phyloP scores from a whole-genome alignment of 2,797 vertebrate genomes.

The Peromyscus melanophrys region DNA sequence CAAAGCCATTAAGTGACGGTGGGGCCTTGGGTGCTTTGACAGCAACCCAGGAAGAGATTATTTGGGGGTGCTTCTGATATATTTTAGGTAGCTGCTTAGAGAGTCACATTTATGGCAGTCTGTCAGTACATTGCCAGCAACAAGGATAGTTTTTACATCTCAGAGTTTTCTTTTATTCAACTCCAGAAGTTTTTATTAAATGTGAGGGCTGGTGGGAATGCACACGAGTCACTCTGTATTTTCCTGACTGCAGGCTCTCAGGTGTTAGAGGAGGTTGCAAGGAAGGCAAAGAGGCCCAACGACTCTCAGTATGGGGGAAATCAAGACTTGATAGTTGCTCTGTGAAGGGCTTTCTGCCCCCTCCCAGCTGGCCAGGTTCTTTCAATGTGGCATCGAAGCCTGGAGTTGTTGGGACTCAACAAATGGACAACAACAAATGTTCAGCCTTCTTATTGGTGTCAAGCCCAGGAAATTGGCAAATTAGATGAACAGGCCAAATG shows the following conservation, averaged over 20 bases:
- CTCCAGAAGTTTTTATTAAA: neutral
- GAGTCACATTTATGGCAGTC: neutral
- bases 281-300: neutral
- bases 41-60: neutral
- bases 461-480: conserved; percentile 67
- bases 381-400: conserved; percentile 13
- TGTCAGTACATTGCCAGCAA: neutral
- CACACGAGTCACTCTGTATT: neutral
- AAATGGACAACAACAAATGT: conserved; percentile 78
- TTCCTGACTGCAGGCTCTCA: neutral
- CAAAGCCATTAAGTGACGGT: neutral
- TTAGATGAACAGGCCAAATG: conserved; percentile 52
- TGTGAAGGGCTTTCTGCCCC: neutral
- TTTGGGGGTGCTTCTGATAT: neutral
- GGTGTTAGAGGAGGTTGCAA: neutral
- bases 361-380: neutral
- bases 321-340: too few species aligned
- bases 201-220: neutral
- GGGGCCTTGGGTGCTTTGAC: neutral
- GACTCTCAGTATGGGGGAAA: neutral
- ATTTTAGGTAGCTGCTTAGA: neutral
- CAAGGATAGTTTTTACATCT: neutral
- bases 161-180: neutral
- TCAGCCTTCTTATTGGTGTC: conserved; percentile 53
- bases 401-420: conserved; percentile 58